phyloP scores from a whole-genome alignment of 2,113 vertebrate genomes.

The Herpetotheres cachinnans region DNA sequence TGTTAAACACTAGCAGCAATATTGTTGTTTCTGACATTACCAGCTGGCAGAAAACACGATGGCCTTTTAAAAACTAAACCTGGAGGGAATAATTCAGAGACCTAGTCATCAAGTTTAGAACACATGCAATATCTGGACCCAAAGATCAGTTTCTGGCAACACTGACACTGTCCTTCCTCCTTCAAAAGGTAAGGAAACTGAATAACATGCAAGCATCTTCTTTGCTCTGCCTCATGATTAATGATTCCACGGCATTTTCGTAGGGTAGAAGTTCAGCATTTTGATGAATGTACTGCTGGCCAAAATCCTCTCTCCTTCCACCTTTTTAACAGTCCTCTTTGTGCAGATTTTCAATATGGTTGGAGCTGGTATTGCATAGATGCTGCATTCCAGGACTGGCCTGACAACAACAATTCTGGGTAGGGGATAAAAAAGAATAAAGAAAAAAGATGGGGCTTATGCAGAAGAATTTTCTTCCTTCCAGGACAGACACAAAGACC shows the following conservation, averaged over 20 bases:
- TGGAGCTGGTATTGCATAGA: background rate
- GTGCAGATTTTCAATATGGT: background rate
- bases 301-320: background rate
- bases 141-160: background rate
- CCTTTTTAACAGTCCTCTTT: background rate
- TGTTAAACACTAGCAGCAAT: background rate
- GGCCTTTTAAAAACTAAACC: background rate
- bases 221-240: background rate
- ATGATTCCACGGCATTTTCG: background rate
- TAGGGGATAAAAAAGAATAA: background rate
- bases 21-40: background rate
- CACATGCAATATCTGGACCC: background rate
- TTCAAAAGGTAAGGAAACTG: background rate
- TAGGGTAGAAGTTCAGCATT: background rate
- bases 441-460: background rate
- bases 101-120: background rate
- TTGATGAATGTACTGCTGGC: background rate
- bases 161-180: background rate
- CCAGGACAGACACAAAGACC: accelerated
- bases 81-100: background rate
- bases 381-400: background rate
- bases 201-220: background rate
- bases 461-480: background rate
- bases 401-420: background rate
- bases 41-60: background rate